These are phyloP conservation scores for Eriosoma lanigerum DNA, from an alignment of 1,140 invertebrate species.

Conservation along the genomic window DNA sequence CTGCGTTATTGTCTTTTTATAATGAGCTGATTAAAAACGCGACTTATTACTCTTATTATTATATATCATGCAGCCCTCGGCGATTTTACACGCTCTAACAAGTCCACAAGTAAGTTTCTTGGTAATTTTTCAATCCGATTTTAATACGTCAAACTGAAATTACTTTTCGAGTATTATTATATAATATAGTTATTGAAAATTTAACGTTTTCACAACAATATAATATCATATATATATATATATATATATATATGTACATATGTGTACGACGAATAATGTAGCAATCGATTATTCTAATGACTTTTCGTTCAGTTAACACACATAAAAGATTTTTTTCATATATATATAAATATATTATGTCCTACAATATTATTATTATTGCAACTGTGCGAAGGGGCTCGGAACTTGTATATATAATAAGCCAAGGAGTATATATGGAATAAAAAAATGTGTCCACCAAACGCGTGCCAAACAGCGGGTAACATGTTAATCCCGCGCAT, in stretches of 20 bases:
- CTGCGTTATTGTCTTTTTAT: constrained; percentile 21
- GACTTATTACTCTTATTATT: neutral
- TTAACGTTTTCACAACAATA: neutral
- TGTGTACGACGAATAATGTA: neutral
- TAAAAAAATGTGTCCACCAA: constrained; percentile 34
- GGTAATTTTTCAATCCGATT: constrained; percentile 19
- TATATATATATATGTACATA: neutral
- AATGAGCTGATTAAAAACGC: constrained; percentile 47
- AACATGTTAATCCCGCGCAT: constrained; percentile 42
- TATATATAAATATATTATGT: neutral
- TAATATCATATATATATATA: neutral
- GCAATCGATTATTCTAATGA: constrained; percentile 51
- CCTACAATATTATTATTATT: constrained; percentile 29
- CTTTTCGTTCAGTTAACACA: constrained; percentile 49
- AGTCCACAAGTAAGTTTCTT: neutral
- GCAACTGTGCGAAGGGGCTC: neutral
- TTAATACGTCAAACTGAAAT: neutral
- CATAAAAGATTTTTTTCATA: constrained; percentile 27
- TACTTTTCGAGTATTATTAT: neutral
- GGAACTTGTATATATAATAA: neutral
- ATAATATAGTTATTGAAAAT: no score
- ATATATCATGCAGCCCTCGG: no score
- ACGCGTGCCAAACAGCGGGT: constrained; percentile 52
- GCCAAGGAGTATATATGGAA: neutral
- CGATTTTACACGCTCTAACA: constrained; percentile 21